Percentiles rank a stretch among this genome's conserved stretches.
Conservation (phyloP, 2,113 vertebrate genomes). For the Lucifuga dentata region DNA sequence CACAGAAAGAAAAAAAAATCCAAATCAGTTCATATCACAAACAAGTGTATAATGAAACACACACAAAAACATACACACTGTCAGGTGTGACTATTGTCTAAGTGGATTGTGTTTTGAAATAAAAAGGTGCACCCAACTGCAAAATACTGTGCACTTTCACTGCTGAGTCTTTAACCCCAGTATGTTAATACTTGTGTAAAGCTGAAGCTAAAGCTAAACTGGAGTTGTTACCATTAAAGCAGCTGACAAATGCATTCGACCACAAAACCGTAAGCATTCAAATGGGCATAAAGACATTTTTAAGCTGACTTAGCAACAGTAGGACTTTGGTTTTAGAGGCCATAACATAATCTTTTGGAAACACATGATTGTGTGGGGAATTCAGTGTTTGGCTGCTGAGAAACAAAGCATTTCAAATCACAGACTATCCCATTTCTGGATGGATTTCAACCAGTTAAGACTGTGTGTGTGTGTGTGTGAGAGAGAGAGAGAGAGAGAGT, state of each 20-base stretch:
- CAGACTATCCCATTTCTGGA: constrained; percentile 61
- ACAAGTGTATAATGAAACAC: neutral
- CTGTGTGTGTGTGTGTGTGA: constrained; percentile 22
- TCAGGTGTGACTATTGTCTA: neutral
- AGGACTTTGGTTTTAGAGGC: constrained; percentile 40
- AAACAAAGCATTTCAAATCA: constrained; percentile 63
- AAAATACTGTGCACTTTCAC: neutral
- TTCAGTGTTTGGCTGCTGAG: constrained; percentile 42
- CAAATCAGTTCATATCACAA: constrained; percentile 1
- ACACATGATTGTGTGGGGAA: constrained; percentile 44
- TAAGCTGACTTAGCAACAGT: constrained; percentile 15
- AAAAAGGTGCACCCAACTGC: neutral
- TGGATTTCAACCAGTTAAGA: constrained; percentile 63
- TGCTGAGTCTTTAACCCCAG: neutral
- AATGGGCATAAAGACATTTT: constrained; percentile 11
- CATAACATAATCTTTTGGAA: constrained; percentile 50
- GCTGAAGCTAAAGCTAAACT: constrained; percentile 5
- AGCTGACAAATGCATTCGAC: constrained; percentile 22
- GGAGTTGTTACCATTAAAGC: too few species aligned
- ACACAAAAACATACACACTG: neutral
- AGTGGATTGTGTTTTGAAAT: neutral
- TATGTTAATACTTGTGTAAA: neutral
- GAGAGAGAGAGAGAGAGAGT: constrained; percentile 22
- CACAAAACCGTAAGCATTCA: constrained; percentile 12
- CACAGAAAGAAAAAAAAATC: constrained; percentile 24